A percentile compares a stretch with the other conserved stretches of the same genome.
phyloP scores from a whole-genome alignment of 1,140 invertebrate genomes.

The Aphis craccivora region DNA sequence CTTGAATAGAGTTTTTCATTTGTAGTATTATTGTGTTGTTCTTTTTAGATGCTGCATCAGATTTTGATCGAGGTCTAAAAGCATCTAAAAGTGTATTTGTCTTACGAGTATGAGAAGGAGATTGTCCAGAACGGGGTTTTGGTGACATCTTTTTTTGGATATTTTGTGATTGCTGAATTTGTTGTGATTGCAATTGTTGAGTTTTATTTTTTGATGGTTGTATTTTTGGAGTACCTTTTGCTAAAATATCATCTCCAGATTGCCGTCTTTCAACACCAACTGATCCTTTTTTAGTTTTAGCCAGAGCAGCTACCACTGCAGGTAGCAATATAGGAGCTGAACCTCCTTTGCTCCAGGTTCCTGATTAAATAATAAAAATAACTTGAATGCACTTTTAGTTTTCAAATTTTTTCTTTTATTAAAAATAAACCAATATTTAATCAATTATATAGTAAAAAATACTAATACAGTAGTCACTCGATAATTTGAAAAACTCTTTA shows the following conservation, averaged over 20 bases:
- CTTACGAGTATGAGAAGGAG: slow-evolving; percentile 68
- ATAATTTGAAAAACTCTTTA: too few relatives aligned
- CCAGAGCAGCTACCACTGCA: slow-evolving; percentile 49
- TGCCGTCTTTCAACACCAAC: slow-evolving; percentile 63
- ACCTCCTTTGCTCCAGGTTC: slow-evolving; percentile 48
- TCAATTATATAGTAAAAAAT: not conserved
- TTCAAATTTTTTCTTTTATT: not conserved
- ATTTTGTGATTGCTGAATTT: not conserved
- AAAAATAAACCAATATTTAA: not conserved
- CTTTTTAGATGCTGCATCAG: slow-evolving; percentile 74
- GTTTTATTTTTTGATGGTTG: slow-evolving; percentile 41
- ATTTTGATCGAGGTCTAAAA: slow-evolving; percentile 82
- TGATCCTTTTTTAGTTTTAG: slow-evolving; percentile 43
- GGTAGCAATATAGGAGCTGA: slow-evolving; percentile 46
- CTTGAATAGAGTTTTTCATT: slow-evolving; percentile 80
- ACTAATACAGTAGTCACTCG: too few relatives aligned
- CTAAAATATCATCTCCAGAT: slow-evolving; percentile 66
- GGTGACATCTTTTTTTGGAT: slow-evolving; percentile 39
- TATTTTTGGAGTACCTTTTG: slow-evolving; percentile 57
- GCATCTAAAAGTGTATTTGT: slow-evolving; percentile 76
- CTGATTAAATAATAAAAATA: slow-evolving; percentile 14
- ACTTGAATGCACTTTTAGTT: not conserved
- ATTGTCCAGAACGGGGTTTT: slow-evolving; percentile 55
- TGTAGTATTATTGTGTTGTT: slow-evolving; percentile 77
- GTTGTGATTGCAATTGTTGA: slow-evolving; percentile 45